Conservation (phyloP, 1,140 invertebrate genomes). For the Zaprionus africanus region DNA sequence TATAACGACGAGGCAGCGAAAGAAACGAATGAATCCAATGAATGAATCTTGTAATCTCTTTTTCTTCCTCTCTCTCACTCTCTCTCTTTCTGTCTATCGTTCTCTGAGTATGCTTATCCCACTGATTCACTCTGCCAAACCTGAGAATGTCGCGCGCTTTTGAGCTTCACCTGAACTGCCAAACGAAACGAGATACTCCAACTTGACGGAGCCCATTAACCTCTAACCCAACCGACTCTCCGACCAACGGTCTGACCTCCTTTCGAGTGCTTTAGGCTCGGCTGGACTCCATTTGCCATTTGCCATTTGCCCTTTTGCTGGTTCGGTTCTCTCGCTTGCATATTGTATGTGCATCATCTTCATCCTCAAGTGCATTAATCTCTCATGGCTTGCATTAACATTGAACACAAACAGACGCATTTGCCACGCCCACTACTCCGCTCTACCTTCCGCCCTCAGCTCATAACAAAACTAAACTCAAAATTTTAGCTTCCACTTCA, state of each 20-base stretch:
- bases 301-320: background rate
- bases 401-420: constrained; percentile 19
- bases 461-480: constrained; percentile 45
- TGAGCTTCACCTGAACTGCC: background rate
- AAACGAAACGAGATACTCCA: constrained; percentile 12
- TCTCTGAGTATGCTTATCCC: background rate
- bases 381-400: constrained; percentile 64
- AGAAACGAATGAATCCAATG: constrained; percentile 25
- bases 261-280: constrained; percentile 47
- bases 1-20: constrained; percentile 45
- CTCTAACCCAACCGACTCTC: constrained; percentile 26
- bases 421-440: constrained; percentile 2
- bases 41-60: background rate
- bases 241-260: background rate
- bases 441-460: constrained; percentile 2
- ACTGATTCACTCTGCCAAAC: background rate
- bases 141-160: background rate
- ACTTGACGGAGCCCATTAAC: constrained; percentile 47
- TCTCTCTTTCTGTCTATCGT: background rate
- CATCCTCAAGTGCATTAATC: constrained; percentile 5
- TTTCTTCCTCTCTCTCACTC: background rate
- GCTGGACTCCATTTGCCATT: constrained; percentile 11
- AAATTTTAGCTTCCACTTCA: constrained; percentile 24
- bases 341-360: constrained; percentile 62
- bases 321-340: constrained; percentile 58